These are phyloP conservation scores for Lepus oiostolus DNA, from an alignment of 2,797 vertebrate species.

Conservation along the genomic window DNA sequence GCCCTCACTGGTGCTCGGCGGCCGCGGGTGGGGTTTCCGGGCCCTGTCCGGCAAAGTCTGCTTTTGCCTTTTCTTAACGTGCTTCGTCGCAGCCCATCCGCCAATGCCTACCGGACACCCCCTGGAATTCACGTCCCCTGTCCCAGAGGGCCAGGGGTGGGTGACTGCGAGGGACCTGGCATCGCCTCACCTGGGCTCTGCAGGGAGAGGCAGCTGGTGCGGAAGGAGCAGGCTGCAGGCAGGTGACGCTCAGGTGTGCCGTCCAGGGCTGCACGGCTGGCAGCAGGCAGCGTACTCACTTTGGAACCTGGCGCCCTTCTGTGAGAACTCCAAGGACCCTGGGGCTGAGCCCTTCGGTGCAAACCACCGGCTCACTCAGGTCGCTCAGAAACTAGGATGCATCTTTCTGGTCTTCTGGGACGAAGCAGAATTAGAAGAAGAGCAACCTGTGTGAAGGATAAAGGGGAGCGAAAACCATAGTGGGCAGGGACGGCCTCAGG, in stretches of 20 bases:
- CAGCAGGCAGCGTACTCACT: no score
- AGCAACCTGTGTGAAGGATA: neutral
- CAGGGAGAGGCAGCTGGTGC: neutral
- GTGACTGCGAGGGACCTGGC: neutral
- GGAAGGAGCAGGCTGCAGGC: neutral
- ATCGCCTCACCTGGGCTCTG: neutral
- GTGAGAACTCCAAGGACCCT: no score
- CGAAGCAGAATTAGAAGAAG: neutral
- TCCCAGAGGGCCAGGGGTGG: neutral
- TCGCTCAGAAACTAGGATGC: neutral
- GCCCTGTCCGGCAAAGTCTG: neutral
- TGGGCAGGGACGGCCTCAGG: no score
- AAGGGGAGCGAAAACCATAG: neutral
- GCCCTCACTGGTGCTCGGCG: no score
- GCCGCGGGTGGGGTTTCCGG: accelerated
- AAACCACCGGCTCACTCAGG: neutral
- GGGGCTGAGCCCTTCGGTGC: neutral
- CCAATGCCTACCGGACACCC: neutral
- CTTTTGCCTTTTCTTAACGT: neutral
- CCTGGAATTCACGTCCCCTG: neutral
- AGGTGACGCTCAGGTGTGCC: neutral
- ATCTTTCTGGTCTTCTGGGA: neutral
- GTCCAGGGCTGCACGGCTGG: neutral
- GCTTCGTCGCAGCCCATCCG: no score
- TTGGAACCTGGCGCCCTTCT: neutral